Percentiles rank a stretch among this genome's conserved stretches.
phyloP scores from a whole-genome alignment of 2,888 invertebrate species.

The Parapristionchus giblindavisi region DNA sequence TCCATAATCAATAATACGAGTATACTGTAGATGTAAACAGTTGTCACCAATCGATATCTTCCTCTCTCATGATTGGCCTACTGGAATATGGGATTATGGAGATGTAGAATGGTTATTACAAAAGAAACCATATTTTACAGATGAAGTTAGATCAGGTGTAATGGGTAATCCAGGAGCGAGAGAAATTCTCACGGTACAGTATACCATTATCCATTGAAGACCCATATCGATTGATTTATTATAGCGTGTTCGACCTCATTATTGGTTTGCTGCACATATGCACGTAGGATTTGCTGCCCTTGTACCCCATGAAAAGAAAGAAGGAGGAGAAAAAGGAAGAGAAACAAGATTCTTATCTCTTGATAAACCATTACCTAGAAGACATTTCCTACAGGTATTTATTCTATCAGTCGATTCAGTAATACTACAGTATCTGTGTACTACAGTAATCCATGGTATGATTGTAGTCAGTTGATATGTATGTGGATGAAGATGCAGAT shows the following conservation, averaged over 20 bases:
- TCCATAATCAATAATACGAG: neutral
- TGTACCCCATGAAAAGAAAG: constrained; percentile 77
- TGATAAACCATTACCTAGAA: constrained; percentile 85
- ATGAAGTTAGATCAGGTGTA: constrained; percentile 82
- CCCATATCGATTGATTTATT: constrained; percentile 73
- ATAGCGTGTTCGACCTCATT: constrained; percentile 81
- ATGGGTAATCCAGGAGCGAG: constrained; percentile 89
- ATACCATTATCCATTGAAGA: too few relatives aligned
- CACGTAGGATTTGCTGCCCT: constrained; percentile 93
- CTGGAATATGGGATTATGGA: constrained; percentile 86
- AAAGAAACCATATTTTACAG: constrained; percentile 72
- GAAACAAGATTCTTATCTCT: constrained; percentile 64
- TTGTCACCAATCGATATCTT: constrained; percentile 81
- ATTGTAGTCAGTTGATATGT: constrained; percentile 50
- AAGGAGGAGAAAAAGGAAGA: constrained; percentile 40
- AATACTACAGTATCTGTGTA: neutral
- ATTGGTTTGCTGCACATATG: constrained; percentile 97
- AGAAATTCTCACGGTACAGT: constrained; percentile 81
- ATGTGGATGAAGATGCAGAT: constrained; percentile 51
- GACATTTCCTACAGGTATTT: constrained; percentile 85
- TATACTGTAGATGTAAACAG: constrained; percentile 15
- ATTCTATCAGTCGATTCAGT: neutral
- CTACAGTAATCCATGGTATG: neutral
- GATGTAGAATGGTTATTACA: constrained; percentile 74
- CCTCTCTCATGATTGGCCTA: constrained; percentile 97